phyloP scores from a whole-genome alignment of 2,113 vertebrate genomes.

The Mola mola region DNA sequence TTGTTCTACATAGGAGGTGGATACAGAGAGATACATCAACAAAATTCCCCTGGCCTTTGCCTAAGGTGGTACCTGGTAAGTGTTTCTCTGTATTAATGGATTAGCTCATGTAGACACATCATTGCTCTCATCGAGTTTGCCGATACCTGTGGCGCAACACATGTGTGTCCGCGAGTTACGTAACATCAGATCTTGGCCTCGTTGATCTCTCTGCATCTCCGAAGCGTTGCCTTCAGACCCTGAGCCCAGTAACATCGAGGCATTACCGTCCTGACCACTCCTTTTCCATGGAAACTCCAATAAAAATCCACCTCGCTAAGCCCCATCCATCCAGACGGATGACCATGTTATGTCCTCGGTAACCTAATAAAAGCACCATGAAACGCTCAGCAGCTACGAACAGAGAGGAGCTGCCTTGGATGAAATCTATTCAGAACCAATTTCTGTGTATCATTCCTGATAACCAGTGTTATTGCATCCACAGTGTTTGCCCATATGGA shows the following conservation, averaged over 20 bases:
- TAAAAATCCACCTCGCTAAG: constrained; percentile 27
- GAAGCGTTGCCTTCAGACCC: constrained; percentile 25
- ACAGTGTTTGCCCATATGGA: constrained; percentile 30
- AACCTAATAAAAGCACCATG: constrained; percentile 44
- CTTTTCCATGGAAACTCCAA: constrained; percentile 69
- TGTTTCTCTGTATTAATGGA: constrained; percentile 41
- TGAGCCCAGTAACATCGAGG: constrained; percentile 30
- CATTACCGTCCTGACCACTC: constrained; percentile 44
- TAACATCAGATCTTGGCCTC: constrained; percentile 33
- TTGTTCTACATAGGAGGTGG: constrained; percentile 65
- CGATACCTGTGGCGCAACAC: constrained; percentile 1
- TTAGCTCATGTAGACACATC: constrained; percentile 34
- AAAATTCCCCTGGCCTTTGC: constrained; percentile 49
- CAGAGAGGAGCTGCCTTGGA: constrained; percentile 30
- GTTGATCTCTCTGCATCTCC: constrained; percentile 14
- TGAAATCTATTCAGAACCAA: constrained; percentile 44
- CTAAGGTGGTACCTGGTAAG: constrained; percentile 25
- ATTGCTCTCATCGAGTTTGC: constrained; percentile 26
- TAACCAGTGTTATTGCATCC: constrained; percentile 62
- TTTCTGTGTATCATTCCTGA: constrained; percentile 58
- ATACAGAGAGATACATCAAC: constrained; percentile 59
- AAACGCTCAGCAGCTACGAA: constrained; percentile 36
- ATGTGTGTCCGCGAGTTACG: constrained; percentile 35
- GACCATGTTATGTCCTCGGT: constrained; percentile 50
- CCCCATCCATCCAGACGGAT: constrained; percentile 43